A percentile compares a stretch with the other conserved stretches of the same genome.
phyloP scores from a whole-genome alignment of 2,113 vertebrate genomes.

The Osmerus mordax region DNA sequence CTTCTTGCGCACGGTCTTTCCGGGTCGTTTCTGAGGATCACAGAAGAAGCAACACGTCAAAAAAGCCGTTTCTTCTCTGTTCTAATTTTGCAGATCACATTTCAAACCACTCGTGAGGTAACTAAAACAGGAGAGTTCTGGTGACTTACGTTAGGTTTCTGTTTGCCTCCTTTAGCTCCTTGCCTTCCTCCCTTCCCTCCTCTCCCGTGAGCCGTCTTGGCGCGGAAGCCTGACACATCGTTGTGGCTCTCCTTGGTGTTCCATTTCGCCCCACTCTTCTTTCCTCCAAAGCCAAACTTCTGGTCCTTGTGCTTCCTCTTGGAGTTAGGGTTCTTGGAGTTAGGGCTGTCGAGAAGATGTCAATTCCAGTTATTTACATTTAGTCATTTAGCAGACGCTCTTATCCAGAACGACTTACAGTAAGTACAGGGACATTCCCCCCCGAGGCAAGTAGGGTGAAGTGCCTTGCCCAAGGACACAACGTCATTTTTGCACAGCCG shows the following conservation, averaged over 20 bases:
- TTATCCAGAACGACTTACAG: too few species aligned
- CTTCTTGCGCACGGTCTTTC: conserved; percentile 85
- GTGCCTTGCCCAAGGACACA: too few species aligned
- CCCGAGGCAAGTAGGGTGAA: too few species aligned
- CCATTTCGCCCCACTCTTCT: conserved; percentile 93
- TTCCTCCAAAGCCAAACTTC: conserved; percentile 95
- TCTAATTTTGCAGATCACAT: too few species aligned
- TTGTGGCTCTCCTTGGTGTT: conserved; percentile 92
- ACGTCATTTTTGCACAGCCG: too few species aligned
- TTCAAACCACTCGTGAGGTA: too few species aligned
- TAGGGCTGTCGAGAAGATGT: conserved; percentile 73
- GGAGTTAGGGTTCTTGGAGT: conserved; percentile 80
- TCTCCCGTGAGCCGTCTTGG: conserved; percentile 81
- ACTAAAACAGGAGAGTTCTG: background rate
- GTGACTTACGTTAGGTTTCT: conserved; percentile 67
- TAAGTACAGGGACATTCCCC: too few species aligned
- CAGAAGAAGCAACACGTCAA: background rate
- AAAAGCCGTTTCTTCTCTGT: background rate
- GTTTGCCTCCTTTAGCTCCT: conserved; percentile 59
- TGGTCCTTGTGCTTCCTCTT: conserved; percentile 93
- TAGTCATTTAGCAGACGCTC: too few species aligned
- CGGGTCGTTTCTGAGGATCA: conserved; percentile 85
- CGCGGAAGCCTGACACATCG: conserved; percentile 84
- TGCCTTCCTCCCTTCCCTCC: conserved; percentile 65
- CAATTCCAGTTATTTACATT: background rate